These are phyloP conservation scores for Onthophagus taurus DNA, from an alignment of 1,140 invertebrate genomes.

Conservation along the genomic window DNA sequence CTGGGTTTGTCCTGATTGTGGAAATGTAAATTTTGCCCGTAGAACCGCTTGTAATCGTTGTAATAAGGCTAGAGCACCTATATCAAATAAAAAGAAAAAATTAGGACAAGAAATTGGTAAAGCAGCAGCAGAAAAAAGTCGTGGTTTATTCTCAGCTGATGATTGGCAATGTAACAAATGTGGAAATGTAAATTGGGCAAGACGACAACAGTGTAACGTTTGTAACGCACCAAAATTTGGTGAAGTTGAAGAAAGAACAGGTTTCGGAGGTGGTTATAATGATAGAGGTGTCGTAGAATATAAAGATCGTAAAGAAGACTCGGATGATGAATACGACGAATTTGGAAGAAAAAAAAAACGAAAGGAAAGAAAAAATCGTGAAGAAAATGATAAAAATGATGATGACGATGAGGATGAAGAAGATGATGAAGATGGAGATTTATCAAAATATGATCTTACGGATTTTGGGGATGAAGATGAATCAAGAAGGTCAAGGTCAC, in stretches of 20 bases:
- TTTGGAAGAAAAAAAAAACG: constrained; percentile 86
- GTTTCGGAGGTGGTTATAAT: constrained; percentile 85
- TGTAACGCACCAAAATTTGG: constrained; percentile 97
- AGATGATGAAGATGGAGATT: constrained; percentile 61
- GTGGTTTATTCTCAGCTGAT: constrained; percentile 96
- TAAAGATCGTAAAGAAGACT: constrained; percentile 72
- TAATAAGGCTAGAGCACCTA: constrained; percentile 51
- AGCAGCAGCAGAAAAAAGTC: constrained; percentile 93
- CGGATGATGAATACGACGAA: constrained; percentile 92
- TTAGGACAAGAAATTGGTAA: constrained; percentile 96
- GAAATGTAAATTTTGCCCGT: constrained; percentile 91
- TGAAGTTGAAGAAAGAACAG: constrained; percentile 72
- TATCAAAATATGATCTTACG: constrained; percentile 74
- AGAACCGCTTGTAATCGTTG: constrained; percentile 86
- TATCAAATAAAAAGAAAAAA: constrained; percentile 69
- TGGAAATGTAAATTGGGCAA: constrained; percentile 99
- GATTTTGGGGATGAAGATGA: constrained; percentile 54
- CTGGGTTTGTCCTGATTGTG: constrained; percentile 60
- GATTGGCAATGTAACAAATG: constrained; percentile 99
- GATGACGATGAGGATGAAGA: constrained; percentile 49
- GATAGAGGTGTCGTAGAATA: constrained; percentile 90
- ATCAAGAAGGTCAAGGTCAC: constrained; percentile 18
- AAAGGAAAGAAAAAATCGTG: constrained; percentile 38
- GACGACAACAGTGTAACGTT: constrained; percentile 93
- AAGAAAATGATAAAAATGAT: constrained; percentile 36